phyloP scores from a whole-genome alignment of 2,797 vertebrate genomes.

The Scolopax rusticola region DNA sequence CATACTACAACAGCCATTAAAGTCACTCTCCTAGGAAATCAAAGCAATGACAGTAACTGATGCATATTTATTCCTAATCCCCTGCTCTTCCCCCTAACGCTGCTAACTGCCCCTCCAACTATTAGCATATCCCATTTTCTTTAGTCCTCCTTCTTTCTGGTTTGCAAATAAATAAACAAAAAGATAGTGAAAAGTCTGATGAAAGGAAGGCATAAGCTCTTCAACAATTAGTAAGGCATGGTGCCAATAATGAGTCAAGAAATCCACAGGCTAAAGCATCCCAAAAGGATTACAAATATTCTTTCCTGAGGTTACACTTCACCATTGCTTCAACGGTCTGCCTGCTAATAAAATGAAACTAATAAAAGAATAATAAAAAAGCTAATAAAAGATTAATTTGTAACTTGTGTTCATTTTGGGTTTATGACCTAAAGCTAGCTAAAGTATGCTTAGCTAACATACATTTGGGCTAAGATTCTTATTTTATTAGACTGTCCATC shows the following conservation, averaged over 20 bases:
- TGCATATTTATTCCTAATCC: neutral
- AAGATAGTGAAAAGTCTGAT: neutral
- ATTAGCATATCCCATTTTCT: neutral
- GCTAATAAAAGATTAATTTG: conserved; percentile 30
- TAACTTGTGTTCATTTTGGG: neutral
- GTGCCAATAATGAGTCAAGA: neutral
- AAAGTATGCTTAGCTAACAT: neutral
- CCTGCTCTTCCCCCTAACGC: neutral
- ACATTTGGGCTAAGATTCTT: neutral
- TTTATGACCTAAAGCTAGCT: conserved; percentile 22
- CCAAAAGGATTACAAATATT: neutral
- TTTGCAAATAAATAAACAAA: neutral
- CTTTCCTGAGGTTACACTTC: conserved; percentile 18
- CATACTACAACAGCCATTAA: neutral
- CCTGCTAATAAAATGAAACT: conserved; percentile 32
- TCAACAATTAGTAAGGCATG: neutral
- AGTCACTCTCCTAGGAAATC: neutral
- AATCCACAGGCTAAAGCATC: neutral
- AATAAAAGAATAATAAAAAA: conserved; percentile 32
- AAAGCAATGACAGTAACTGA: neutral
- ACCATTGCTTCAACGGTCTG: neutral
- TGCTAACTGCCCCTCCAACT: neutral
- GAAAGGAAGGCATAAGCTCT: neutral
- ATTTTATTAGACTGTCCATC: neutral
- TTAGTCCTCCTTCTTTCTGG: neutral